These are phyloP conservation scores for Emberiza fucata DNA, from an alignment of 2,113 vertebrate genomes.

Conservation along the genomic window DNA sequence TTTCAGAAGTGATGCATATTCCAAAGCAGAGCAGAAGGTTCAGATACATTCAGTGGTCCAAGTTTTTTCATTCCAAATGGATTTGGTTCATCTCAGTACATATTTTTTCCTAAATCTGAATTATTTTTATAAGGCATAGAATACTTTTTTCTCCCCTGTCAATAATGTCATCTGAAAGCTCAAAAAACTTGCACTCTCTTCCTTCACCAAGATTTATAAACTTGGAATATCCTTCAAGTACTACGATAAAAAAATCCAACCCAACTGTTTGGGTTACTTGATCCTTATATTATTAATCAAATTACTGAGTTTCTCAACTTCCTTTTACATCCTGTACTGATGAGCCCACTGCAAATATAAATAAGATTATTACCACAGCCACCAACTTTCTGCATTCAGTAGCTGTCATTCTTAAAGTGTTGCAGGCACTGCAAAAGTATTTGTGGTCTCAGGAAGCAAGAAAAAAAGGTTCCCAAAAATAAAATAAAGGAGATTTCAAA, in stretches of 20 bases:
- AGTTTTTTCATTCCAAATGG: background rate
- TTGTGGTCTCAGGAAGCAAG: background rate
- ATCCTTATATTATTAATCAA: background rate
- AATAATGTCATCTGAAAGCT: background rate
- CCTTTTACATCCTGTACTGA: background rate
- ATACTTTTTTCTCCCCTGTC: background rate
- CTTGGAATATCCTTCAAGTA: background rate
- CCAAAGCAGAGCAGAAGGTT: background rate
- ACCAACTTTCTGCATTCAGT: background rate
- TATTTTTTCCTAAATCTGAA: background rate
- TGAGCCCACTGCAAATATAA: background rate
- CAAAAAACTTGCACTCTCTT: background rate
- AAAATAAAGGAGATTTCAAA: background rate
- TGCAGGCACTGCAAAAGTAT: background rate
- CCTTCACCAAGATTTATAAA: background rate
- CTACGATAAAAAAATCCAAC: background rate
- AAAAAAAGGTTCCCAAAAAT: fast-evolving
- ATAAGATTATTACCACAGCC: background rate
- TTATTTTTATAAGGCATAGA: background rate
- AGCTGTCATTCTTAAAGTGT: background rate
- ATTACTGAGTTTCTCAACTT: background rate
- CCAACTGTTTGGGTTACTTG: background rate
- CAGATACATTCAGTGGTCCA: background rate
- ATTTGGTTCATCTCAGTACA: background rate
- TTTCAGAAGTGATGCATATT: background rate